Base-by-base conservation (phyloP, 2,888 invertebrate species). In the Ophion ventricosus region DNA sequence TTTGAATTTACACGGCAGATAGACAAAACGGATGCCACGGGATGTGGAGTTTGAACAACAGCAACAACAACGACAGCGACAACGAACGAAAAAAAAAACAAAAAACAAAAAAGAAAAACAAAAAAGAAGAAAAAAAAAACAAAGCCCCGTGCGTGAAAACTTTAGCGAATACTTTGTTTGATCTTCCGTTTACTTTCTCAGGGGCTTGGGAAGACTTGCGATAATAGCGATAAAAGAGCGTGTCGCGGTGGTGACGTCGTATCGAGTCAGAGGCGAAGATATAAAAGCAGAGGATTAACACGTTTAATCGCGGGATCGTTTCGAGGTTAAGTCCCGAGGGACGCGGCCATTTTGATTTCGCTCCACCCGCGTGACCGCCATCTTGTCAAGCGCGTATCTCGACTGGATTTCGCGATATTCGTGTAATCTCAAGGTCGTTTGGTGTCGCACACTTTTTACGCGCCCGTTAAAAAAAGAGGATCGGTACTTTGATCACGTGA, bases 101-200 rank as follows among this genome's bases (percentile, higher is more conserved):
- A 1, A 17, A 3, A 49, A 49, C 14, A 49, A 49, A 49, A 17
- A 49, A 49, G 11, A 49, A 49, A 2, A 49, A 49, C 11, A 49
- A 2, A 10, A 40, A 10, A 10, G 40, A 10, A 40, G 10, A 40
- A 1, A 40, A 40, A 10, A 49, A 49, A 11, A 56, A 82, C 59
- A 80, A 81, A 84, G 81, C 84, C 78, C 78, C 84, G 80, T 81
- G 81, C 78, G 81, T 61, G 72, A 75, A 78, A 81, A 49, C 73
- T 64, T 59, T 80, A 25, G 72, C 76, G 75, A 79, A 40, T 64
- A 11, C 43, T 73, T 76, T 61, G n/a, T 29, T 75, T 72, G 23
- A 67, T 81, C 74, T 54, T 49, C 70, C 54, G 35, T 70, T 70
- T 43, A 66, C 43, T 67, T 26, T 59, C 61, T 61, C 56, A 40